phyloP scores from a whole-genome alignment of 1,140 invertebrate genomes.

The Philopotamus ludificatus region DNA sequence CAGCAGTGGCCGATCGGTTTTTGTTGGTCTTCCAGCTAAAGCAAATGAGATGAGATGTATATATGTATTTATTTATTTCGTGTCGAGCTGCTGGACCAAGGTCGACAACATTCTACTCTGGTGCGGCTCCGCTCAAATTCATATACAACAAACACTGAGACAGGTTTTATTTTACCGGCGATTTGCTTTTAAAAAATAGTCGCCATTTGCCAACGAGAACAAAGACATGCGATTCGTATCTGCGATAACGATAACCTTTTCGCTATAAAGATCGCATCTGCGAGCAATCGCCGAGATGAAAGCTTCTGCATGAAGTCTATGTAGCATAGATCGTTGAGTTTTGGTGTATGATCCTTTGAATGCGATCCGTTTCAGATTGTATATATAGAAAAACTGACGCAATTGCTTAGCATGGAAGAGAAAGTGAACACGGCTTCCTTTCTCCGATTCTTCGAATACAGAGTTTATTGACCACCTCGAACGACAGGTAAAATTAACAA shows the following conservation, averaged over 20 bases:
- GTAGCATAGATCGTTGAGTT: not conserved
- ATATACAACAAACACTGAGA: conserved; percentile 23
- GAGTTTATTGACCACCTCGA: conserved; percentile 38
- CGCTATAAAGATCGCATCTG: not conserved
- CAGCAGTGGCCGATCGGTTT: not conserved
- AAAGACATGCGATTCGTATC: conserved; percentile 1
- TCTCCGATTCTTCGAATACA: conserved; percentile 39
- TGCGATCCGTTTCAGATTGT: not conserved
- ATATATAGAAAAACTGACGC: conserved; percentile 34
- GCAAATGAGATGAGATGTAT: not conserved
- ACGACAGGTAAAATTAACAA: conserved; percentile 1
- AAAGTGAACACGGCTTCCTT: conserved; percentile 40
- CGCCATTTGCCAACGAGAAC: conserved; percentile 17
- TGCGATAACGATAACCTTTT: conserved; percentile 11
- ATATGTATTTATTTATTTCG: not conserved
- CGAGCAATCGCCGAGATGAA: too few relatives aligned
- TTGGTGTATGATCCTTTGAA: not conserved
- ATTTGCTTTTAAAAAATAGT: conserved; percentile 31
- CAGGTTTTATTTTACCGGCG: conserved; percentile 40
- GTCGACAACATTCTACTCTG: conserved; percentile 40
- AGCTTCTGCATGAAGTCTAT: too few relatives aligned
- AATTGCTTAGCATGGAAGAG: conserved; percentile 34
- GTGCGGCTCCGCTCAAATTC: conserved; percentile 33
- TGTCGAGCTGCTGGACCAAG: conserved; percentile 29
- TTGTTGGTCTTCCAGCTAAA: not conserved